Conservation (phyloP, 1,140 invertebrate genomes). For the Drosophila gunungcola region DNA sequence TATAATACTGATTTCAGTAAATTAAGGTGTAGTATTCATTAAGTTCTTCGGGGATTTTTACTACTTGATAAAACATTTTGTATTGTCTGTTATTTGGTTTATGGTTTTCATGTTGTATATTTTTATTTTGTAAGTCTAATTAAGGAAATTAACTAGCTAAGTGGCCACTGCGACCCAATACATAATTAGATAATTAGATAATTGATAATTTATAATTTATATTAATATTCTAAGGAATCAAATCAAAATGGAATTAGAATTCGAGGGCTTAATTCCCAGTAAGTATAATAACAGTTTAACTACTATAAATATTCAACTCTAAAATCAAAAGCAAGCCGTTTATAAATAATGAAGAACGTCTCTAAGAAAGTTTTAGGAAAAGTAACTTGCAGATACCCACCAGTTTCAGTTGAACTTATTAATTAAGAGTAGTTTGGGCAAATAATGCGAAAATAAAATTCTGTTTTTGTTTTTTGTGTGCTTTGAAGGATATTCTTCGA, state of each 20-base stretch:
- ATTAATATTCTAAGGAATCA: conserved; percentile 24
- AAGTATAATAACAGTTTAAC: conserved; percentile 24
- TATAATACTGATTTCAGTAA: conserved; percentile 23
- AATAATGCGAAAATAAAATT: conserved; percentile 42
- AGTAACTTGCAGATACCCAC: conserved; percentile 74
- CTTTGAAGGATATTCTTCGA: conserved; percentile 50
- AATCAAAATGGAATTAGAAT: conserved; percentile 29
- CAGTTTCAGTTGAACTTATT: conserved; percentile 46
- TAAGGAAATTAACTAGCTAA: conserved; percentile 71
- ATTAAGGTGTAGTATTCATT: conserved; percentile 17
- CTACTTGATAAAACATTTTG: conserved; percentile 54
- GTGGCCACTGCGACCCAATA: conserved; percentile 20
- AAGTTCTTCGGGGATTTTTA: conserved; percentile 27
- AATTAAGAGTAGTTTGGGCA: conserved; percentile 20
- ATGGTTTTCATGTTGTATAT: conserved; percentile 46
- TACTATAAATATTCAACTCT: conserved; percentile 29
- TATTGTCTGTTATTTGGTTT: conserved; percentile 78
- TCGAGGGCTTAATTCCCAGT: conserved; percentile 16
- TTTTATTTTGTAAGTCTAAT: conserved; percentile 63
- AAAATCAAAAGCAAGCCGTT: conserved; percentile 38
- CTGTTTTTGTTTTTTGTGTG: conserved; percentile 46
- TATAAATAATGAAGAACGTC: conserved; percentile 14
- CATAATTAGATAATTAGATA: conserved; percentile 41
- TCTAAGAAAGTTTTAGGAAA: conserved; percentile 29
- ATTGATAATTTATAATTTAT: conserved; percentile 27